These are phyloP conservation scores for Tetramorium parvispinum DNA, from an alignment of 1,140 invertebrate genomes.

Conservation along the genomic window DNA sequence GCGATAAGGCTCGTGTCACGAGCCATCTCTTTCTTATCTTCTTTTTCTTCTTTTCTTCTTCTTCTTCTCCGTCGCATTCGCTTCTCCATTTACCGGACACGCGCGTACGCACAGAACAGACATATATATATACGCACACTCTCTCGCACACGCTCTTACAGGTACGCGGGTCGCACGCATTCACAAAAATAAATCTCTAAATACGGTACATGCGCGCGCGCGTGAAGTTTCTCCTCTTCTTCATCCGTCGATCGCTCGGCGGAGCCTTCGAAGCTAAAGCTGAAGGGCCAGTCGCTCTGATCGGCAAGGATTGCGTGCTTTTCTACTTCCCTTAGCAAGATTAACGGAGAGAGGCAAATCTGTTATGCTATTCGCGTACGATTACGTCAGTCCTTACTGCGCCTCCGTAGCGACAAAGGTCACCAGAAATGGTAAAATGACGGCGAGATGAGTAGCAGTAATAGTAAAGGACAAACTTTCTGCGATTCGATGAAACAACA, in stretches of 20 bases:
- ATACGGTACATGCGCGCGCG: conserved; percentile 71
- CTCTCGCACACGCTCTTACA: conserved; percentile 72
- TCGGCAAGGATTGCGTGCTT: conserved; percentile 32
- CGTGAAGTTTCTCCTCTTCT: conserved; percentile 22
- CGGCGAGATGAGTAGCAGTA: conserved; percentile 25
- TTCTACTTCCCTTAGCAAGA: conserved; percentile 25
- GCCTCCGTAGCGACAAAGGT: conserved; percentile 61
- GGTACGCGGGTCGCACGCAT: conserved; percentile 72
- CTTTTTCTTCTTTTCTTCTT: neutral
- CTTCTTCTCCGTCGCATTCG: neutral
- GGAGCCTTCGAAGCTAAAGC: conserved; percentile 31
- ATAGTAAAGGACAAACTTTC: conserved; percentile 13
- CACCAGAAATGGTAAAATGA: conserved; percentile 30
- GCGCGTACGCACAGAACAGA: conserved; percentile 43
- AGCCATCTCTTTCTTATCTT: conserved; percentile 22
- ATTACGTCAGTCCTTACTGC: conserved; percentile 27
- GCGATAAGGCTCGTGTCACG: conserved; percentile 25
- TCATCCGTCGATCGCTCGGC: conserved; percentile 28
- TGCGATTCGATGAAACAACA: conserved; percentile 1
- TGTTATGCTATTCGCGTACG: conserved; percentile 48
- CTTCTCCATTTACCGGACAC: conserved; percentile 35
- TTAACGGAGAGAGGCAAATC: conserved; percentile 20
- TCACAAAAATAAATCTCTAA: conserved; percentile 82
- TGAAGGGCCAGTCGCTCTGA: conserved; percentile 44
- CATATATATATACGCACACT: conserved; percentile 57